phyloP scores from a whole-genome alignment of 2,797 vertebrate species.

The Cossypha niveicapilla region DNA sequence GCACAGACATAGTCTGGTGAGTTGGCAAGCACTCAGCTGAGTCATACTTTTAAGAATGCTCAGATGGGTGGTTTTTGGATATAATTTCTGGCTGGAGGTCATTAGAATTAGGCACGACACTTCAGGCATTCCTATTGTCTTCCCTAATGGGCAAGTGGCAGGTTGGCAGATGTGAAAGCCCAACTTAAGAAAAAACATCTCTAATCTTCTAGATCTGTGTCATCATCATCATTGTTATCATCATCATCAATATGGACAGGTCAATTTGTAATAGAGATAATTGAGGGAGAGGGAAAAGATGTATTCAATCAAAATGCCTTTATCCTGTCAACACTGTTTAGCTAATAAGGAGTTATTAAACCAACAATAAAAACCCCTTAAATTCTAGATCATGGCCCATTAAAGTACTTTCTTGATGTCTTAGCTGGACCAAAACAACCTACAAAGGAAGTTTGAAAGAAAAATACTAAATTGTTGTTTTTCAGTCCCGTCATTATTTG shows the following conservation, averaged over 20 bases:
- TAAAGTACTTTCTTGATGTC: neutral
- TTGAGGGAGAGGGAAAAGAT: neutral
- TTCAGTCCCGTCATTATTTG: neutral
- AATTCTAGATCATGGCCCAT: neutral
- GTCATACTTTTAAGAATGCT: neutral
- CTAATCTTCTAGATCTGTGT: neutral
- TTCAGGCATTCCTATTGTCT: slow-evolving; percentile 20
- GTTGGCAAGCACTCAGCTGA: neutral
- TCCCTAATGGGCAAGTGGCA: neutral
- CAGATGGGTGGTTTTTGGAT: slow-evolving; percentile 17
- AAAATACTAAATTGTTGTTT: neutral
- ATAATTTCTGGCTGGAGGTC: slow-evolving; percentile 20
- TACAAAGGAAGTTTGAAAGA: neutral
- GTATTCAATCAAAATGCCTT: neutral
- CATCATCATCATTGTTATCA: neutral
- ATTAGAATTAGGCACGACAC: slow-evolving; percentile 8
- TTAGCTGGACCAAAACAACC: neutral
- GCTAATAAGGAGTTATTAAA: slow-evolving; percentile 5
- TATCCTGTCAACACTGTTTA: neutral
- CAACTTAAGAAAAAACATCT: neutral
- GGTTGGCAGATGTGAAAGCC: slow-evolving; percentile 20
- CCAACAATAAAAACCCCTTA: neutral
- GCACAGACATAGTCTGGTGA: neutral
- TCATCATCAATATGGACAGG: slow-evolving; percentile 16
- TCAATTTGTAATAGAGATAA: slow-evolving; percentile 39